Evolutionary conservation across 2,113 vertebrate species (phyloP), one percentile per base, ranked within the genome.

Genomic region (Phasianus colchicus): DNA sequence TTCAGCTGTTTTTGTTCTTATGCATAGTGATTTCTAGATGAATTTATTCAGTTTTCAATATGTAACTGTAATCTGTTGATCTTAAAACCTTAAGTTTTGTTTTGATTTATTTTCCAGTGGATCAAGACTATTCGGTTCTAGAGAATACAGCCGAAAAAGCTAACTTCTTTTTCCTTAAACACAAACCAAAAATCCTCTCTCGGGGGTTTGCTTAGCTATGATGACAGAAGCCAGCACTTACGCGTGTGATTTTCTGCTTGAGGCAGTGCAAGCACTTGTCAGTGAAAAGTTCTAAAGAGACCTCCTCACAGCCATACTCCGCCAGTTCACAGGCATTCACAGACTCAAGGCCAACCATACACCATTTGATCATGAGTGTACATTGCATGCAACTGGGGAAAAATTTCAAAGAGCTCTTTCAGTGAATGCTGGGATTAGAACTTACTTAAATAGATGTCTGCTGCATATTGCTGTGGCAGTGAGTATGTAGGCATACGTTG

Each of bases 261-360:
- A 95, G 94, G 89, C 95, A 93, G 75, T 89, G 89, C 88, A 89
- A 96, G 92, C 81, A 63, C 72, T 93, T 82, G 86, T 91, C 81
- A 96, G 21, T 82, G 81, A 89, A 94, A 88, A 58, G 75, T 94
- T 90, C 75, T 90, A 79, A 90, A 43, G 86, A 47, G 42, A 95
- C 63, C 75, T 94, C 92, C 92, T 87, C 72, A 88, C 69, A 94
- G 36, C 45, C 86, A 38, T 65, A 83, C 74, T 94, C 80, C 24
- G 47, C 18, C 61, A 79, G 69, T 87, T 96, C 87, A 55, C 83
- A 88, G 88, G 75, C n/a, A 78, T 77, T 89, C 4, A 3, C 65
- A 70, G 55, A 78, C 3, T 0, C 72, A 74, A 71, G 70, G 47
- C 85, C 95, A 93, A 14, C 36, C 74, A 34, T 50, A 19, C 6